A percentile compares a stretch with the other conserved stretches of the same genome.
phyloP scores from a whole-genome alignment of 92 coral and sea anemone genomes.

The Umimayanthus kanabou region DNA sequence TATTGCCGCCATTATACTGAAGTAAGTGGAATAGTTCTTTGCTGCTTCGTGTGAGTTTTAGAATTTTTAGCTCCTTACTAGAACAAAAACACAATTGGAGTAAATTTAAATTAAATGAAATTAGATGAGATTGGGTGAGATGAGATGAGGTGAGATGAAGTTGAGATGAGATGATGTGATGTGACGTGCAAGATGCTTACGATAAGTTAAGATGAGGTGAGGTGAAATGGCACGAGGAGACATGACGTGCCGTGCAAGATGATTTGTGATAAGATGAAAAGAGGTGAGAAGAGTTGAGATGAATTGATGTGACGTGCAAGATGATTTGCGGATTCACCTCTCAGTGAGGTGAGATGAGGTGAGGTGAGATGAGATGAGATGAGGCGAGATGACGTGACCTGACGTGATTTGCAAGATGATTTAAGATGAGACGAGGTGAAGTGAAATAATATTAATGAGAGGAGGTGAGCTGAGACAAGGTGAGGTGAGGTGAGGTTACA shows the following conservation, averaged over 20 bases:
- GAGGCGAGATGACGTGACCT: background rate
- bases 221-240: background rate
- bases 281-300: background rate
- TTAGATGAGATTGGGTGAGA: background rate
- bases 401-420: background rate
- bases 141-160: background rate
- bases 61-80: background rate
- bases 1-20: slow-evolving; percentile 81
- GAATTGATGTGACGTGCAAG: background rate
- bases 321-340: background rate
- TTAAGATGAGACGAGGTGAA: too few relatives aligned
- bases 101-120: background rate
- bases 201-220: background rate
- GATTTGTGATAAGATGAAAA: background rate
- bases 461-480: background rate
- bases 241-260: background rate
- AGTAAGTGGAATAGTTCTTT: slow-evolving; percentile 54
- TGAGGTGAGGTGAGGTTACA: background rate
- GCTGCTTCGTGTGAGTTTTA: background rate
- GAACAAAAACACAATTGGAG: background rate
- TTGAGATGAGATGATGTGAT: background rate
- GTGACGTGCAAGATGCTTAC: background rate
- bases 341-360: background rate
- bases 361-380: background rate
- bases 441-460: too few relatives aligned